Conservation (phyloP, 2,888 invertebrate genomes). For the Antheraea assamensis region DNA sequence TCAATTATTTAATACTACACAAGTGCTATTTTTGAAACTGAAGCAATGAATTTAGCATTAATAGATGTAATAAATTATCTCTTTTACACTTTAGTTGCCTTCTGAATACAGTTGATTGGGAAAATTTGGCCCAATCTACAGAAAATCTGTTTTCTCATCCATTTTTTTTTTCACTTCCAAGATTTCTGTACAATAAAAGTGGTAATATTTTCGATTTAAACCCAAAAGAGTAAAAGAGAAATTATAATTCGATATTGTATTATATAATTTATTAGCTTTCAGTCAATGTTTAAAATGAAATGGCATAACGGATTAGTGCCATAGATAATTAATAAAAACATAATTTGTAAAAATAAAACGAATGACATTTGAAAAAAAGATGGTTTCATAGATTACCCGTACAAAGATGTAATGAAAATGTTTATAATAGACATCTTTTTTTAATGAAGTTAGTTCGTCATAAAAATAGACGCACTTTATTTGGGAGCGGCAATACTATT, state of each 20-base stretch:
- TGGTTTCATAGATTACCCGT: background rate
- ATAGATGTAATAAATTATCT: background rate
- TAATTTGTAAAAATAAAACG: background rate
- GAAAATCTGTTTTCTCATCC: background rate
- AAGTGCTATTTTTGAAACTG: conserved; percentile 1
- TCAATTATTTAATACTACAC: background rate
- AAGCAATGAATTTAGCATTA: conserved; percentile 7
- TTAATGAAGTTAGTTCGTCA: background rate
- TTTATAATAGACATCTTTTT: background rate
- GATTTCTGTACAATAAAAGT: background rate
- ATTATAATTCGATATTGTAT: background rate
- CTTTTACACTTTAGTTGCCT: background rate
- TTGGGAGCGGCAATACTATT: background rate
- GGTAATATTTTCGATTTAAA: background rate
- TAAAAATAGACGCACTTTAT: background rate
- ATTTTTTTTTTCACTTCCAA: background rate
- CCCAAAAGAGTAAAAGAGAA: background rate
- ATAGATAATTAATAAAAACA: conserved; percentile 1
- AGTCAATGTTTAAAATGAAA: background rate
- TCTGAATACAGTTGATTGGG: background rate
- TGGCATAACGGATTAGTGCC: background rate
- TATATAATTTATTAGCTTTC: background rate
- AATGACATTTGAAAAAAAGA: background rate
- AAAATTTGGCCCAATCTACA: background rate
- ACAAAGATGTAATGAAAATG: background rate